Evolutionary conservation across 2,797 vertebrate genomes (phyloP).

Genomic region (Alexandromys oeconomus): DNA sequence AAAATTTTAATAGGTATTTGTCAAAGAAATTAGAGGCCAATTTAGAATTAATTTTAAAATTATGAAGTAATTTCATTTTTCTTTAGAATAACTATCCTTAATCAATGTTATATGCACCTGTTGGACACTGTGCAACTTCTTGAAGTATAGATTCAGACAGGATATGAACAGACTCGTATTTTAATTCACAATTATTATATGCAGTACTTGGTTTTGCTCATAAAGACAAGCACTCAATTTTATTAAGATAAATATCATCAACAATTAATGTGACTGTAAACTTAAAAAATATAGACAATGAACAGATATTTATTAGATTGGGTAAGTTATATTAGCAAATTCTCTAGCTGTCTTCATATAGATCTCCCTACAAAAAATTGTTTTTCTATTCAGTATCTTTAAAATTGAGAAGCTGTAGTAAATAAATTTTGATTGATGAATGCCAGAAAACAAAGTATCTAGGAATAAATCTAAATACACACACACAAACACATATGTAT

Average conservation of each 20-base stretch:
- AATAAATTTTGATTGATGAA: conserved; percentile 23
- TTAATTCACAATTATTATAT: background rate
- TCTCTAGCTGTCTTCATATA: background rate
- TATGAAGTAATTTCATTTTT: background rate
- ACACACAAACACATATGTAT: background rate
- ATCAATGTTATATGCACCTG: background rate
- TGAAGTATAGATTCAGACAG: background rate
- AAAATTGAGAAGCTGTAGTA: background rate
- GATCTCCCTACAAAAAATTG: background rate
- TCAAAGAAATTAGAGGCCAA: background rate
- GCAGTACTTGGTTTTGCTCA: background rate
- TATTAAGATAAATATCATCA: background rate
- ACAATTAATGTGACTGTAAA: background rate
- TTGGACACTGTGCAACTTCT: background rate
- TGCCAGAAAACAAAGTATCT: conserved; percentile 2
- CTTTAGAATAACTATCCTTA: background rate
- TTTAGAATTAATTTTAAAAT: conserved; percentile 30
- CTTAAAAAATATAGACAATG: background rate
- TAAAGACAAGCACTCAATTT: background rate
- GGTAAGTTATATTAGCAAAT: conserved; percentile 6
- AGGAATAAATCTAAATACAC: background rate
- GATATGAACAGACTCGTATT: background rate
- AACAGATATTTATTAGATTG: conserved; percentile 11
- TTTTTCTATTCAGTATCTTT: conserved; percentile 9
- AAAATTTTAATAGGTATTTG: background rate